These are phyloP conservation scores for Drosophila macrospina DNA, from an alignment of 2,888 invertebrate genomes.

Conservation along the genomic window DNA sequence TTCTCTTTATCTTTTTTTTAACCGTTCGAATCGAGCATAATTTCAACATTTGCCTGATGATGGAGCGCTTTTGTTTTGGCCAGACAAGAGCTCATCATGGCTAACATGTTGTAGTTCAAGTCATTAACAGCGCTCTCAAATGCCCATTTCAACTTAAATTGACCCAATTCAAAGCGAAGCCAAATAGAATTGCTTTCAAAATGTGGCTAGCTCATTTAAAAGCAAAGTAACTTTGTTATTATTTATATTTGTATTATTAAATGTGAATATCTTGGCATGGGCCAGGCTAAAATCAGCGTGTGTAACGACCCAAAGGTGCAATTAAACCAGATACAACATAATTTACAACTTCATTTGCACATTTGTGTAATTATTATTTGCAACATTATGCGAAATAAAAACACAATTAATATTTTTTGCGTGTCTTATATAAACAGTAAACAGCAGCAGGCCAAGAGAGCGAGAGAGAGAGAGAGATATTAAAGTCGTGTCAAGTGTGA, in stretches of 20 bases:
- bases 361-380: slow-evolving; percentile 82
- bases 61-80: slow-evolving; percentile 57
- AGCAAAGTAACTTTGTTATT: slow-evolving; percentile 15
- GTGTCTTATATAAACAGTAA: slow-evolving; percentile 54
- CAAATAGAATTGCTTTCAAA: slow-evolving; percentile 2
- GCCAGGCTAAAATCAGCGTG: slow-evolving; percentile 49
- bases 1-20: not conserved
- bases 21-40: slow-evolving; percentile 60
- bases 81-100: slow-evolving; percentile 36
- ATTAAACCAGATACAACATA: slow-evolving; percentile 77
- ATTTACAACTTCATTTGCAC: slow-evolving; percentile 83
- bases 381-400: slow-evolving; percentile 83
- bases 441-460: slow-evolving; percentile 30
- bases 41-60: slow-evolving; percentile 72
- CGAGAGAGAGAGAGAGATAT: slow-evolving; percentile 12
- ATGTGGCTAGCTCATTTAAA: slow-evolving; percentile 10
- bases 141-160: slow-evolving; percentile 24
- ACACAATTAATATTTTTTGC: slow-evolving; percentile 81
- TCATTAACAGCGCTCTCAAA: slow-evolving; percentile 54
- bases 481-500: slow-evolving; percentile 10
- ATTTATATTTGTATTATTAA: slow-evolving; percentile 13
- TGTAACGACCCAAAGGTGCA: slow-evolving; percentile 61
- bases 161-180: slow-evolving; percentile 12
- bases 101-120: slow-evolving; percentile 41
- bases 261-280: slow-evolving; percentile 15